phyloP scores from a whole-genome alignment of 2,888 invertebrate species.

The Drosophila anceps region DNA sequence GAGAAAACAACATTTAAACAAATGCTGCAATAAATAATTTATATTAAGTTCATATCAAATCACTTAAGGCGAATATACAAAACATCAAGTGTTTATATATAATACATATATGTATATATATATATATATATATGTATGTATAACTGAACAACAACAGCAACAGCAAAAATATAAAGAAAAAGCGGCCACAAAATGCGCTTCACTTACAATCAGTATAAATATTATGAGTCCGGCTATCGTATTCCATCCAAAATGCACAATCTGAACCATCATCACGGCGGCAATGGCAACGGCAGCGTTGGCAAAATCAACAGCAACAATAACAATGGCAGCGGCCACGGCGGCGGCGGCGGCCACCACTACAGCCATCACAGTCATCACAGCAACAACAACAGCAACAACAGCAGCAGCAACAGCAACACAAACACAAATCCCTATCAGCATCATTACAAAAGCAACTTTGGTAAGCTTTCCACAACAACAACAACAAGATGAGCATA shows the following conservation, averaged over 20 bases:
- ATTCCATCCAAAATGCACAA: conserved; percentile 84
- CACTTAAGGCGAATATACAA: conserved; percentile 20
- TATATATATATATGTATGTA: background rate
- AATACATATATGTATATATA: conserved; percentile 4
- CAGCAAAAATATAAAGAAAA: conserved; percentile 3
- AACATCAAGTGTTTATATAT: conserved; percentile 1
- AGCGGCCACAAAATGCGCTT: conserved; percentile 82
- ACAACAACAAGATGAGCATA: no score
- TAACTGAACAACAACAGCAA: background rate
- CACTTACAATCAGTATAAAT: conserved; percentile 85
- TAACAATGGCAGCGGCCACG: conserved; percentile 29
- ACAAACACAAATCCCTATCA: conserved; percentile 68
- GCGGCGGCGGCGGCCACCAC: conserved; percentile 28
- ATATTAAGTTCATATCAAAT: conserved; percentile 9
- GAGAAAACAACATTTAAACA: conserved; percentile 12
- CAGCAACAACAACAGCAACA: conserved; percentile 32
- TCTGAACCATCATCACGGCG: conserved; percentile 60
- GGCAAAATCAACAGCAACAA: conserved; percentile 49
- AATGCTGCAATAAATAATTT: conserved; percentile 28
- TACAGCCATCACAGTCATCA: conserved; percentile 31
- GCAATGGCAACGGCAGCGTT: conserved; percentile 32
- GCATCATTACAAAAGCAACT: conserved; percentile 83
- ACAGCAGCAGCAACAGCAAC: conserved; percentile 43
- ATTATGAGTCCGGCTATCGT: conserved; percentile 84
- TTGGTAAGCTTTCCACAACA: conserved; percentile 78